A percentile compares a stretch with the other conserved stretches of the same genome.
Conservation (phyloP, 2,113 vertebrate species). For the Cygnus atratus region DNA sequence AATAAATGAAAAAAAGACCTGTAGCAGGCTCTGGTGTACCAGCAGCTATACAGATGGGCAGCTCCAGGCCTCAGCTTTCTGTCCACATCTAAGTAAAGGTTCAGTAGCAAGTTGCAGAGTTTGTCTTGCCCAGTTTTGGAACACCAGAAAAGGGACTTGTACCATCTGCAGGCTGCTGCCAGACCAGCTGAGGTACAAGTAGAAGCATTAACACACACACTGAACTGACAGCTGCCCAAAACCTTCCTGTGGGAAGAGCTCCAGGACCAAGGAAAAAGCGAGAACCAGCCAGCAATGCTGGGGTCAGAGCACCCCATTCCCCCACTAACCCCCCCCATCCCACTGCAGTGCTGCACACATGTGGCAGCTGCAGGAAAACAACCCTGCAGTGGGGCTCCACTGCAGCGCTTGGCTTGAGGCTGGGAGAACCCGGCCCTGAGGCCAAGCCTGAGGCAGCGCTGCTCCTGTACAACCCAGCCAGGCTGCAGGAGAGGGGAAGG, state of each 20-base stretch:
- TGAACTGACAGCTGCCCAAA: neutral
- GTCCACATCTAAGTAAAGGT: rapidly evolving
- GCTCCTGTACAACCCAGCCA: neutral
- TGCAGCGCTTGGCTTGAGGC: rapidly evolving
- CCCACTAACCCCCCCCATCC: rapidly evolving
- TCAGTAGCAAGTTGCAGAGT: neutral
- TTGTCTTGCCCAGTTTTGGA: neutral
- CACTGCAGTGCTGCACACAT: rapidly evolving
- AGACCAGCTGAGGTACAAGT: rapidly evolving
- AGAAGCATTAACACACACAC: rapidly evolving
- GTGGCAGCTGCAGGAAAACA: rapidly evolving
- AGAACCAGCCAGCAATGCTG: neutral
- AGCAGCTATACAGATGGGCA: rapidly evolving
- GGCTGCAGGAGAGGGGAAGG: rapidly evolving
- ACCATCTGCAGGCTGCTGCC: neutral
- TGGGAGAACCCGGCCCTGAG: neutral
- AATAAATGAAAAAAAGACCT: neutral
- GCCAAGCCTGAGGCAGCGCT: neutral
- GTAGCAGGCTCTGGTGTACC: rapidly evolving
- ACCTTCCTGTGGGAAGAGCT: neutral
- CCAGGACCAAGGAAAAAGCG: rapidly evolving
- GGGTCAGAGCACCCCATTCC: neutral
- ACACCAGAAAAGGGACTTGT: too few species aligned
- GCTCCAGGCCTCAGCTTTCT: neutral
- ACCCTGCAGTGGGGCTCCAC: neutral